These are phyloP conservation scores for Drosophila littoralis DNA, from an alignment of 1,140 invertebrate species.

Conservation along the genomic window DNA sequence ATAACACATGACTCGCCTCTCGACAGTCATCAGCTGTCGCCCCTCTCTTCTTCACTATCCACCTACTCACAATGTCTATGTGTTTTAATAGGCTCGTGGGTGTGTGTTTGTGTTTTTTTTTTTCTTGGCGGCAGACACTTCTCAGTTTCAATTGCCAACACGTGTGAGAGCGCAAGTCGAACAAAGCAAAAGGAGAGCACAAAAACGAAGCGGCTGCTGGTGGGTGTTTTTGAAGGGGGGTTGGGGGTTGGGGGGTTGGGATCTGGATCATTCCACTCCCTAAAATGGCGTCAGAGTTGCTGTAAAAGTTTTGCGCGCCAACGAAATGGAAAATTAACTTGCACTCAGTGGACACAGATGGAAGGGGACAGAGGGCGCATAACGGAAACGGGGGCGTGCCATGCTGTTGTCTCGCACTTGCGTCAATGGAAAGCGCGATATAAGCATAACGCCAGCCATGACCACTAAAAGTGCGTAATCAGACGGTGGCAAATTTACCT, in stretches of 20 bases:
- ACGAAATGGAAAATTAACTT: slow-evolving; percentile 31
- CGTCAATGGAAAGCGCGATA: slow-evolving; percentile 54
- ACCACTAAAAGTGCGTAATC: slow-evolving; percentile 64
- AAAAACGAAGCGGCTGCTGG: slow-evolving; percentile 2
- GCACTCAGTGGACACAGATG: neutral
- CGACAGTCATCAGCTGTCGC: slow-evolving; percentile 20
- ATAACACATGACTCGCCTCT: slow-evolving; percentile 62
- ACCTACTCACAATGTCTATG: slow-evolving; percentile 15
- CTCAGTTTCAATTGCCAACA: slow-evolving; percentile 74
- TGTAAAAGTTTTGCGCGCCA: slow-evolving; percentile 17
- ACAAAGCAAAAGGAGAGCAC: slow-evolving; percentile 49
- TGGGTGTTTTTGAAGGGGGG: neutral
- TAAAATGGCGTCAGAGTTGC: slow-evolving; percentile 8
- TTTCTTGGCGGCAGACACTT: slow-evolving; percentile 36
- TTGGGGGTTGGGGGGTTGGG: too few relatives aligned
- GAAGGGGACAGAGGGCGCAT: neutral
- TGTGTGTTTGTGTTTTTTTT: slow-evolving; percentile 31
- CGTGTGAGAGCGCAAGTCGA: slow-evolving; percentile 54
- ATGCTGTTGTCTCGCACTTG: slow-evolving; percentile 18
- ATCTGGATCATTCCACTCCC: neutral
- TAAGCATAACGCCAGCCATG: slow-evolving; percentile 41
- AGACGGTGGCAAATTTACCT: slow-evolving; percentile 22
- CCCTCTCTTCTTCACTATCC: neutral
- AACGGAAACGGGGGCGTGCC: slow-evolving; percentile 32
- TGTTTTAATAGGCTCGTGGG: slow-evolving; percentile 73